Conservation (phyloP, 2,797 vertebrate species). For the Phataginus tetradactyla region DNA sequence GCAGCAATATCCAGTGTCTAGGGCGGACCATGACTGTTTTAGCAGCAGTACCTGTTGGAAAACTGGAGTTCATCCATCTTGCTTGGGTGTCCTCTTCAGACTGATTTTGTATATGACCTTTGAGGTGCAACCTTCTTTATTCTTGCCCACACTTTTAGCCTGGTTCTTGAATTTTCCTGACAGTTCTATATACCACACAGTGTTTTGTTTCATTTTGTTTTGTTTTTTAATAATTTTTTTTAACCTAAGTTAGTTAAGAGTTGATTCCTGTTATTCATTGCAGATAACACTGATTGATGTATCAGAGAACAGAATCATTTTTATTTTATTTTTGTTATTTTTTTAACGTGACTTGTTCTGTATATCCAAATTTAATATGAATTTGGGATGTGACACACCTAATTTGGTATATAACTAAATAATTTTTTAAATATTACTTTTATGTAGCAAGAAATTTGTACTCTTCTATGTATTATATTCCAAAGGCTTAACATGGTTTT, state of each 20-base stretch:
- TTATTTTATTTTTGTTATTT: not conserved
- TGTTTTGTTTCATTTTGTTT: not conserved
- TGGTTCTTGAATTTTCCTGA: not conserved
- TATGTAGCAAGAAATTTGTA: not conserved
- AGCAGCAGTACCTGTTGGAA: not conserved
- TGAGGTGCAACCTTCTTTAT: not conserved
- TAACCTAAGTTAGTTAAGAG: not conserved
- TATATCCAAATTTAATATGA: not conserved
- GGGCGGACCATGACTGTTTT: fast-evolving
- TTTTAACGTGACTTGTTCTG: not conserved
- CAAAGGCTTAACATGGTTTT: not conserved
- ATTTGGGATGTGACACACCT: not conserved
- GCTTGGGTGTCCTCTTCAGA: not conserved
- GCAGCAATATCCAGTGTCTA: not conserved
- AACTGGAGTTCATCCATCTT: not conserved
- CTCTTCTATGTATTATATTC: not conserved
- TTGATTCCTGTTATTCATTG: not conserved
- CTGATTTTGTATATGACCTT: not conserved
- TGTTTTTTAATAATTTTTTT: not conserved
- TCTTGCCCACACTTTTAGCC: not conserved
- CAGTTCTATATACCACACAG: not conserved
- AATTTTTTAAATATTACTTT: not conserved
- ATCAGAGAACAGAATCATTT: not conserved
- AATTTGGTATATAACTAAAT: not conserved
- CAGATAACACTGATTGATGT: not conserved